Evolutionary conservation across 1,140 invertebrate genomes (phyloP).

Genomic region (Camponotus floridanus): DNA sequence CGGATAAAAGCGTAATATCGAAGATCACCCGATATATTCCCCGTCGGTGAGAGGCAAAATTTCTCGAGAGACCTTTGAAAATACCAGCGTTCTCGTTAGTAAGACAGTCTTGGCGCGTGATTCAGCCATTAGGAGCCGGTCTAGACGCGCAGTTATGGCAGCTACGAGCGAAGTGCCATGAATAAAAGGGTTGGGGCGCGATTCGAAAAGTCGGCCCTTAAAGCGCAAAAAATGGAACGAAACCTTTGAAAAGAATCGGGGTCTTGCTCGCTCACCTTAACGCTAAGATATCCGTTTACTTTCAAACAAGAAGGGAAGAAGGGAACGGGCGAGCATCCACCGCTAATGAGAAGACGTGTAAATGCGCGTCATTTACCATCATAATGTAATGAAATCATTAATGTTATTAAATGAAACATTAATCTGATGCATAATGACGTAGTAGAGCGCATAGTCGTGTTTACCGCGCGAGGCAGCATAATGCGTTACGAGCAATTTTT

Average conservation of each 20-base stretch:
- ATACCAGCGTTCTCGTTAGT: conserved; percentile 61
- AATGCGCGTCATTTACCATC: conserved; percentile 28
- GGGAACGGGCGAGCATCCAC: conserved; percentile 29
- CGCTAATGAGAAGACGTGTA: conserved; percentile 37
- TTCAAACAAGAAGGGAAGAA: neutral
- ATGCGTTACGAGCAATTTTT: conserved; percentile 40
- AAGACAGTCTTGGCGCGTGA: conserved; percentile 49
- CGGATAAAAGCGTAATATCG: conserved; percentile 33
- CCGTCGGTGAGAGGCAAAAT: conserved; percentile 4
- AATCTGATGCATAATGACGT: conserved; percentile 35
- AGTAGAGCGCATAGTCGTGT: conserved; percentile 31
- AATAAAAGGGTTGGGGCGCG: conserved; percentile 48
- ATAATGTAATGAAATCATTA: conserved; percentile 46
- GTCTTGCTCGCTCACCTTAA: conserved; percentile 32
- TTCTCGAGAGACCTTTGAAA: conserved; percentile 45
- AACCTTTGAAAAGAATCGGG: conserved; percentile 3
- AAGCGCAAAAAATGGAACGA: neutral
- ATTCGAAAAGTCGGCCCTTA: conserved; percentile 59
- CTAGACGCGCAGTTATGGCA: conserved; percentile 42
- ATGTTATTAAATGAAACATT: conserved; percentile 56
- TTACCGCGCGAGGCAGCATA: neutral
- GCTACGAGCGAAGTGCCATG: conserved; percentile 3
- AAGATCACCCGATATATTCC: conserved; percentile 14
- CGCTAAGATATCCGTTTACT: conserved; percentile 16
- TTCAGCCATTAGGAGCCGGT: conserved; percentile 57